Conservation (phyloP, 2,797 vertebrate genomes). For the Amblyopsis hoosieri region DNA sequence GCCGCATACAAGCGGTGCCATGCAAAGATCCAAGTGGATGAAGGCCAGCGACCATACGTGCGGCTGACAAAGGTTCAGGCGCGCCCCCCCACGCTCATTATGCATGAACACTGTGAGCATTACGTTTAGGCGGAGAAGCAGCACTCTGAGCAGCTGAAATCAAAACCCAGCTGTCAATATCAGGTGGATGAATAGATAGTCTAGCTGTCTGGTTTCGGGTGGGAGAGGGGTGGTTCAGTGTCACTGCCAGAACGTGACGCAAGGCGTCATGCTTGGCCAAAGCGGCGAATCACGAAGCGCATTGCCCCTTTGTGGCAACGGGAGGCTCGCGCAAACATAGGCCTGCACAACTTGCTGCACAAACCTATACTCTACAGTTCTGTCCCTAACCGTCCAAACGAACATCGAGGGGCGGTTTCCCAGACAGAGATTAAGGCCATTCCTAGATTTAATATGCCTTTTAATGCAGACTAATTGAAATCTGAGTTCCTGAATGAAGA, state of each 20-base stretch:
- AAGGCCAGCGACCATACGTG: neutral
- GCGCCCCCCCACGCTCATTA: constrained; percentile 5
- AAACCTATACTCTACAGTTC: neutral
- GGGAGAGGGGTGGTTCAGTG: constrained; percentile 16
- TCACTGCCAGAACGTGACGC: constrained; percentile 26
- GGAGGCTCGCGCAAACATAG: constrained; percentile 64
- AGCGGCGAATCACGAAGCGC: constrained; percentile 39
- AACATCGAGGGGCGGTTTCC: too few relatives aligned
- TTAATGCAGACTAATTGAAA: too few relatives aligned
- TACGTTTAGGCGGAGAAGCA: constrained; percentile 11
- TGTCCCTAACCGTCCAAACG: neutral
- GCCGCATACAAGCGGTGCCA: neutral
- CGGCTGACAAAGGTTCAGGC: constrained; percentile 5
- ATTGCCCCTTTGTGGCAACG: constrained; percentile 45
- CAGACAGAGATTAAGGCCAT: too few relatives aligned
- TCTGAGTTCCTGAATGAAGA: too few relatives aligned
- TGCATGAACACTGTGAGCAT: constrained; percentile 34
- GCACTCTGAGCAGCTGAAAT: constrained; percentile 50
- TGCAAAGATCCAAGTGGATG: neutral
- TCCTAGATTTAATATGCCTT: too few relatives aligned
- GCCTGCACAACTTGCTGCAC: constrained; percentile 5
- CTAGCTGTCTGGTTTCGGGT: constrained; percentile 1
- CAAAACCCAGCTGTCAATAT: constrained; percentile 61
- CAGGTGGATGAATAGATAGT: constrained; percentile 48
- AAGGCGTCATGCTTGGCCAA: constrained; percentile 16